Percentiles rank a stretch among this genome's conserved stretches.
Evolutionary conservation across 2,113 vertebrate genomes (phyloP).

Genomic region (Urocynchramus pylzowi): DNA sequence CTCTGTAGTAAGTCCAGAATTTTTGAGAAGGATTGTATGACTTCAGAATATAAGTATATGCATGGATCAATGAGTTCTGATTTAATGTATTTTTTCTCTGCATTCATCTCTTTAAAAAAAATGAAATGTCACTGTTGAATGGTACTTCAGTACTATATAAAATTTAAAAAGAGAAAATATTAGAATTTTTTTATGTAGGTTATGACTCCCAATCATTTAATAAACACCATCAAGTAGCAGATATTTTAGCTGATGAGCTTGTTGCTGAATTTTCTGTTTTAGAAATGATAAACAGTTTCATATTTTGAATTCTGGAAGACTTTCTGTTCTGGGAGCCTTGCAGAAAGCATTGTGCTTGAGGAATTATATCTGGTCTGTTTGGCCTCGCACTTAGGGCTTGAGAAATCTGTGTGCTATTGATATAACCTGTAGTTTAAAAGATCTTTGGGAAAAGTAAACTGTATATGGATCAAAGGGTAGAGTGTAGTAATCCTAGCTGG

Average conservation of each 20-base stretch:
- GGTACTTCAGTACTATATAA: background rate
- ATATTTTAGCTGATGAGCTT: background rate
- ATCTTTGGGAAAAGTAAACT: background rate
- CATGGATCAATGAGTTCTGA: background rate
- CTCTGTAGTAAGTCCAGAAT: background rate
- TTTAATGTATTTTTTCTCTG: background rate
- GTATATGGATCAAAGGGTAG: background rate
- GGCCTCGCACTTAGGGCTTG: fast-evolving
- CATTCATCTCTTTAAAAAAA: background rate
- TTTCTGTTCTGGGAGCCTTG: background rate
- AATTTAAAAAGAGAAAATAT: background rate
- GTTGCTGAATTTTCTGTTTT: background rate
- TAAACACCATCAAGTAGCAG: background rate
- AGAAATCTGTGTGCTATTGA: background rate
- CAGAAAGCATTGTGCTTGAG: background rate
- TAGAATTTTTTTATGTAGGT: background rate
- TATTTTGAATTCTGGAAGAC: background rate
- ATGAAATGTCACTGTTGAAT: background rate
- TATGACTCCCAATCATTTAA: background rate
- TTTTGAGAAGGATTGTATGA: background rate
- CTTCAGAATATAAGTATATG: background rate
- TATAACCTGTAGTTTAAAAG: background rate
- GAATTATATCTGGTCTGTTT: background rate
- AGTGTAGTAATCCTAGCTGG: background rate
- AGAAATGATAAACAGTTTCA: background rate